phyloP scores from a whole-genome alignment of 2,888 invertebrate species.

The Melinopterus prodromus region DNA sequence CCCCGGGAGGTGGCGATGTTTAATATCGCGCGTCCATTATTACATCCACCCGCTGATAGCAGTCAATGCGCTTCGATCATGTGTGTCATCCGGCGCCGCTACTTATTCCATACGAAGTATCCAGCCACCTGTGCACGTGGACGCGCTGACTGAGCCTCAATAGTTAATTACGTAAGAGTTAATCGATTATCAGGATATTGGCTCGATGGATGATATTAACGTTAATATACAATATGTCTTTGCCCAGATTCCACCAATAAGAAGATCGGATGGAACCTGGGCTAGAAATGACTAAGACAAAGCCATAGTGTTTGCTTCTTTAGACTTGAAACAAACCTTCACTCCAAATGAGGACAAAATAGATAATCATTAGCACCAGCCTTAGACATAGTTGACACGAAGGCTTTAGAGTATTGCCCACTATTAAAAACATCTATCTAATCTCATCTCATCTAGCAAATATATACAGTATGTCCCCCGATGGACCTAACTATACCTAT shows the following conservation, averaged over 20 bases:
- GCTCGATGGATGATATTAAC: not conserved
- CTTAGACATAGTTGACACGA: no score
- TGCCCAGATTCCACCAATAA: not conserved
- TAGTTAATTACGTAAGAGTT: conserved; percentile 6
- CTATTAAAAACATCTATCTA: no score
- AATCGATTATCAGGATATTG: not conserved
- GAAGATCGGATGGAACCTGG: no score
- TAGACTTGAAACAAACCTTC: no score
- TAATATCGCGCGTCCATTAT: conserved; percentile 44
- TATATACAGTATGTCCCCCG: no score
- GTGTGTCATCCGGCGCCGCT: conserved; percentile 42
- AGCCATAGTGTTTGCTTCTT: no score
- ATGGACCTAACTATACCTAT: no score
- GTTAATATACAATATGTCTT: not conserved
- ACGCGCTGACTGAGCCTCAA: not conserved
- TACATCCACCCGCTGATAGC: conserved; percentile 44
- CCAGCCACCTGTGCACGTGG: conserved; percentile 36
- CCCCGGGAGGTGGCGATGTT: conserved; percentile 41
- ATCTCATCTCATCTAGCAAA: no score
- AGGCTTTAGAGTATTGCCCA: no score
- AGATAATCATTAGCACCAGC: no score
- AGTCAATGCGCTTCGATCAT: conserved; percentile 44
- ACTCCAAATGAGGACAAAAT: no score
- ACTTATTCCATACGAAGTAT: conserved; percentile 15
- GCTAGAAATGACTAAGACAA: no score